Percentiles rank a stretch among this genome's conserved stretches.
These are phyloP conservation scores for Spinus olivaceus DNA, from an alignment of 2,797 vertebrate species.

Conservation along the genomic window DNA sequence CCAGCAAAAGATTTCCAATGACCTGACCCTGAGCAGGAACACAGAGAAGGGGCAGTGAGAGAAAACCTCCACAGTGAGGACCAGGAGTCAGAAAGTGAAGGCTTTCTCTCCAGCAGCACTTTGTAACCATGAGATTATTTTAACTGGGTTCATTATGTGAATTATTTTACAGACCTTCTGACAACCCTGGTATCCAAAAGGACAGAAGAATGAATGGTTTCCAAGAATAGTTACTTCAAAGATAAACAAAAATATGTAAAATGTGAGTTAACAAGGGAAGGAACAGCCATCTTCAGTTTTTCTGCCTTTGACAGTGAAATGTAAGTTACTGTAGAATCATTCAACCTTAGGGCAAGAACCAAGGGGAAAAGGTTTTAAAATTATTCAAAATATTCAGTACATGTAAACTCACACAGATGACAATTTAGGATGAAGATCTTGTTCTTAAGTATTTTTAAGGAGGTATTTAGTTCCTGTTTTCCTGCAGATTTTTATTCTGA, in stretches of 20 bases:
- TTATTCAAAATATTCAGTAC: background rate
- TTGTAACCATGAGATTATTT: background rate
- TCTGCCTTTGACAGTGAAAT: background rate
- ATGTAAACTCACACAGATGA: background rate
- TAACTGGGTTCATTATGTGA: background rate
- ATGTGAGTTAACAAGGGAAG: background rate
- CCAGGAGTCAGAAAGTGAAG: background rate
- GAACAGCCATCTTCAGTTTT: background rate
- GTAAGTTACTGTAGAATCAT: background rate
- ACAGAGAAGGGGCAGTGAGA: background rate
- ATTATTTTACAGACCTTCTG: background rate
- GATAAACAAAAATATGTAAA: background rate
- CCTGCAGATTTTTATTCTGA: background rate
- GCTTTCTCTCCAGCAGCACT: background rate
- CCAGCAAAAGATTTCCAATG: background rate
- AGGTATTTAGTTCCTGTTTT: background rate
- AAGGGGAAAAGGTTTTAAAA: background rate
- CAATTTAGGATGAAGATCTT: background rate
- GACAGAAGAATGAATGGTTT: background rate
- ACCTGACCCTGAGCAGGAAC: background rate
- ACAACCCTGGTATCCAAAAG: background rate
- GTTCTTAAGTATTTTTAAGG: background rate
- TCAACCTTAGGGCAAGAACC: background rate
- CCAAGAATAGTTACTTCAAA: background rate
- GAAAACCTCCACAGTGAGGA: rapidly evolving